Evolutionary conservation across 1,140 invertebrate genomes (phyloP).

Genomic region (Trichonephila clavata): DNA sequence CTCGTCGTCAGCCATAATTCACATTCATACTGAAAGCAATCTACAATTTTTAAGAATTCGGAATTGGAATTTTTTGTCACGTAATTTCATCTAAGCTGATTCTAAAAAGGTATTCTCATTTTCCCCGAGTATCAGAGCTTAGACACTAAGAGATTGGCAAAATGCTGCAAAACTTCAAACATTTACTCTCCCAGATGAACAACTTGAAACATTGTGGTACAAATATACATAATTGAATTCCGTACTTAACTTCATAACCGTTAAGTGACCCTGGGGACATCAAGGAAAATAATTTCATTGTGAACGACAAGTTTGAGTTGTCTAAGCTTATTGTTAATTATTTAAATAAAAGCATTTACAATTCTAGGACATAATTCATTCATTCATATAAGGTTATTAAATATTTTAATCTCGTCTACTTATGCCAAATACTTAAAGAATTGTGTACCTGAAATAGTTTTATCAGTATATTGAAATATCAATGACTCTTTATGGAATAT

Average conservation of each 20-base stretch:
- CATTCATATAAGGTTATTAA: no score
- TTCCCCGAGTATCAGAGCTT: constrained; percentile 12
- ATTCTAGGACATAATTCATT: not conserved
- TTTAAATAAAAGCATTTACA: not conserved
- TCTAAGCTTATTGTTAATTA: no score
- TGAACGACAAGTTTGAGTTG: no score
- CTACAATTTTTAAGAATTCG: not conserved
- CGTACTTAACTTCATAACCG: not conserved
- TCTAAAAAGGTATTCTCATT: constrained; percentile 29
- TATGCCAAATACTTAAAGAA: no score
- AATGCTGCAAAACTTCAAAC: not conserved
- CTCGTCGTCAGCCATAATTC: constrained; percentile 57
- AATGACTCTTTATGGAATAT: no score
- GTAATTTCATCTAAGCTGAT: not conserved
- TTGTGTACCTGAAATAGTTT: no score
- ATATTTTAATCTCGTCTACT: no score
- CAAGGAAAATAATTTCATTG: no score
- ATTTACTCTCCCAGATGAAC: not conserved
- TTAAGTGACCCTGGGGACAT: no score
- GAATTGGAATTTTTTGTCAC: constrained; percentile 6
- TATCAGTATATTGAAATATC: no score
- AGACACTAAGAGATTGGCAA: not conserved
- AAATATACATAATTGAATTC: not conserved
- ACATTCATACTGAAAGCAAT: constrained; percentile 22
- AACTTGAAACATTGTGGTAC: not conserved